Conservation (phyloP, 2,888 invertebrate genomes). For the Papilio demoleus region DNA sequence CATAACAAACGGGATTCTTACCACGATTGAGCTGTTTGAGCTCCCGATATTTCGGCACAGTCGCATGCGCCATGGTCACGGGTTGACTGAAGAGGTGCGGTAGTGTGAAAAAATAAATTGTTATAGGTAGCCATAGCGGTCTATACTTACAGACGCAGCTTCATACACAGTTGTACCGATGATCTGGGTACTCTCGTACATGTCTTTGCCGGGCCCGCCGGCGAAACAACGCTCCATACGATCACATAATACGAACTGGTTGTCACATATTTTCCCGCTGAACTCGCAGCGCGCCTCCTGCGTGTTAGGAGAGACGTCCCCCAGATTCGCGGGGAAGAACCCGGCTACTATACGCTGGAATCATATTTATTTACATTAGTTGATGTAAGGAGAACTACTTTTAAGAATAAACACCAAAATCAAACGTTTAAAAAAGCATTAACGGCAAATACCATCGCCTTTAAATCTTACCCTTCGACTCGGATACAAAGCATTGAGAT, state of each 20-base stretch:
- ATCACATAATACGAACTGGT: constrained; percentile 85
- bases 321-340: constrained; percentile 91
- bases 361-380: neutral
- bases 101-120: no score
- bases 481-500: constrained; percentile 83
- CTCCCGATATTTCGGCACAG: no score
- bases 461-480: constrained; percentile 63
- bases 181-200: constrained; percentile 92
- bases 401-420: no score
- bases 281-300: constrained; percentile 89
- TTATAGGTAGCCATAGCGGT: no score
- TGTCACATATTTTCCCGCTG: constrained; percentile 88
- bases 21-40: no score
- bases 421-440: neutral
- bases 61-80: no score
- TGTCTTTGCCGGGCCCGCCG: constrained; percentile 90
- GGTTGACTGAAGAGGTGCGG: no score
- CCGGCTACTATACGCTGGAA: constrained; percentile 90
- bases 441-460: no score
- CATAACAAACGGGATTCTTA: no score
- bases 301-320: constrained; percentile 93
- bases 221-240: constrained; percentile 87
- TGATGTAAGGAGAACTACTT: no score
- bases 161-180: constrained; percentile 87
- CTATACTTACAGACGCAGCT: constrained; percentile 84